These are phyloP conservation scores for Nothocercus nigrocapillus DNA, from an alignment of 2,113 vertebrate species.

Conservation along the genomic window DNA sequence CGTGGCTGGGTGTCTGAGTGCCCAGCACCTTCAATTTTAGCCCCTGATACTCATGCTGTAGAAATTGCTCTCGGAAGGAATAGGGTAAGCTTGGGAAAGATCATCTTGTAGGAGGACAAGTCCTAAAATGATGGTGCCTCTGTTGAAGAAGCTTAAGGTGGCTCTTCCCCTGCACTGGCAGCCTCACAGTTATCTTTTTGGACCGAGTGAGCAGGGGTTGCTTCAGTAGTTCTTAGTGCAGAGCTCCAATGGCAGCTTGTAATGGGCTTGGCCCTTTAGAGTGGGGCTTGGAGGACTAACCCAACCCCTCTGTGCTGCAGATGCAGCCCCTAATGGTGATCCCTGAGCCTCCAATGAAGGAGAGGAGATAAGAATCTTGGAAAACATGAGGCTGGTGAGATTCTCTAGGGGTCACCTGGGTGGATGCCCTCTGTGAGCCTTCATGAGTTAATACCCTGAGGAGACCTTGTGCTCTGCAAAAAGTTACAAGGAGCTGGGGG, in stretches of 20 bases:
- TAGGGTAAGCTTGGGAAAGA: not conserved
- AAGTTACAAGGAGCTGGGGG: fast-evolving
- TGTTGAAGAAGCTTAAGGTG: not conserved
- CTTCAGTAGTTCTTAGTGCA: not conserved
- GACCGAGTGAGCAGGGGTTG: fast-evolving
- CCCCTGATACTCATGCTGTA: fast-evolving
- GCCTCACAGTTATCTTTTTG: not conserved
- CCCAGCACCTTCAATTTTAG: not conserved
- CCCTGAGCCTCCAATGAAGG: not conserved
- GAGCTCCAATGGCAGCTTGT: not conserved
- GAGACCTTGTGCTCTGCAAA: no score
- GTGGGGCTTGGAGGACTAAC: not conserved
- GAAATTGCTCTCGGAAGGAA: not conserved
- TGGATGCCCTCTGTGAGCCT: not conserved
- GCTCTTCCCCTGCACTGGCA: not conserved
- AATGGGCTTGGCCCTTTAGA: not conserved
- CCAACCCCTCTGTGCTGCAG: not conserved
- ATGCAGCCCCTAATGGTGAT: not conserved
- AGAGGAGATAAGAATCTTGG: not conserved
- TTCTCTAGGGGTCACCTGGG: not conserved
- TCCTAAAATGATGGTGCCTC: not conserved
- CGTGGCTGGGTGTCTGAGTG: not conserved
- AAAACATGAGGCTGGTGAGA: not conserved
- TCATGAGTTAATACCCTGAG: not conserved
- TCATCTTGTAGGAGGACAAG: not conserved